Percentiles rank a stretch among this genome's conserved stretches.
Conservation (phyloP, 35 echinoderm and acorn worm genomes). For the Ophiothrix spiculata region DNA sequence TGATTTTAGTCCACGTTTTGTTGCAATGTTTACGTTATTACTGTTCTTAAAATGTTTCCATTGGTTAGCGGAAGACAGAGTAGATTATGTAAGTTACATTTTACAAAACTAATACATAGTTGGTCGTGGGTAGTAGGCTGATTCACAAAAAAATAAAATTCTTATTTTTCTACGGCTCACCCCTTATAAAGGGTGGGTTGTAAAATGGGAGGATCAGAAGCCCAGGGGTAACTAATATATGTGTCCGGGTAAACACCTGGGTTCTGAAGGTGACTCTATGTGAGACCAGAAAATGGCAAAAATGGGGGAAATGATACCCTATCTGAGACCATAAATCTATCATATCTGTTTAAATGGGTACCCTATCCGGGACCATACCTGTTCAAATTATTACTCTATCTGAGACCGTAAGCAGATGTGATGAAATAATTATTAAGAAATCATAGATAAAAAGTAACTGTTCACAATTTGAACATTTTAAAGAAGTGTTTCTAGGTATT, state of each 20-base stretch:
- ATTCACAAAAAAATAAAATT: background rate
- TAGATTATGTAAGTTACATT: constrained; percentile 94
- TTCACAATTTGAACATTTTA: too few species aligned
- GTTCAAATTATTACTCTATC: too few species aligned
- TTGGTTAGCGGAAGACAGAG: constrained; percentile 97
- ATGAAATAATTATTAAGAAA: too few species aligned
- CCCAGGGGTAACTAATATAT: background rate
- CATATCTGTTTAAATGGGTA: too few species aligned
- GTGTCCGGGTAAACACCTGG: background rate
- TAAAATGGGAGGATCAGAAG: background rate
- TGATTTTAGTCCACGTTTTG: constrained; percentile 96
- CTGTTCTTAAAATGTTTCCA: constrained; percentile 98
- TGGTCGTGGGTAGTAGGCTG: background rate
- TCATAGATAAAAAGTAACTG: too few species aligned
- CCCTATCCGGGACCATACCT: too few species aligned
- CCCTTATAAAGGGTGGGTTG: background rate
- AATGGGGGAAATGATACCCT: too few species aligned
- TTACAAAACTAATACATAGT: background rate
- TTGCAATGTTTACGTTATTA: constrained; percentile 95
- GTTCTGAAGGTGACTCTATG: background rate
- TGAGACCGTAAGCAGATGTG: too few species aligned
- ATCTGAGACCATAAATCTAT: too few species aligned
- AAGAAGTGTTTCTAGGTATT: too few species aligned
- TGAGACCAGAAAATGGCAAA: background rate
- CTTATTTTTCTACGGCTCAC: background rate